These are phyloP conservation scores for Piliocolobus tephrosceles DNA, from an alignment of 2,113 vertebrate species.

Conservation along the genomic window DNA sequence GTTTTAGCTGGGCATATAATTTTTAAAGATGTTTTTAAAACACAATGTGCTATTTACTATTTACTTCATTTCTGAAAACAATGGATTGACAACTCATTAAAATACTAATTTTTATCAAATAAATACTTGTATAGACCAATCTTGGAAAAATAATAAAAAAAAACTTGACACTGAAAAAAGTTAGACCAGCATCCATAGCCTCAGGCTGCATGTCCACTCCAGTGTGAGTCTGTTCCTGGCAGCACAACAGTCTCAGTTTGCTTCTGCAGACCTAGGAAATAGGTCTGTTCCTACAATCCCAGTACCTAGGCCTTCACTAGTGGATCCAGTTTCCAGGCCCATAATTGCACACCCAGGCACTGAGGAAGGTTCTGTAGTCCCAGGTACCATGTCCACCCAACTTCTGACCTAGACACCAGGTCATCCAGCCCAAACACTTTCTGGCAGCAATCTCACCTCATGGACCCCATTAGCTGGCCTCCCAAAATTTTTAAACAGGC, in stretches of 20 bases:
- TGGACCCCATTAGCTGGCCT: no score
- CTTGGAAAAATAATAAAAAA: background rate
- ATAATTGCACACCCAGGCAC: accelerated
- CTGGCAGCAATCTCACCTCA: background rate
- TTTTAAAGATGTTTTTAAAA: background rate
- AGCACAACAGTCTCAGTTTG: no score
- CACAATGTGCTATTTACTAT: background rate
- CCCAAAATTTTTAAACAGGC: background rate
- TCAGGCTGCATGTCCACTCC: background rate
- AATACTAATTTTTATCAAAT: background rate
- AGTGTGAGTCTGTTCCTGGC: no score
- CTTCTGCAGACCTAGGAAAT: background rate
- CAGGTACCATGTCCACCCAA: no score
- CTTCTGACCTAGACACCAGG: background rate
- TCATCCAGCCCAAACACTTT: no score
- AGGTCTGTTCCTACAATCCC: background rate
- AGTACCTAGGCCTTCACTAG: background rate
- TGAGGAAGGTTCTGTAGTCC: background rate
- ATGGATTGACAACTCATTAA: background rate
- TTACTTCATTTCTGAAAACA: background rate
- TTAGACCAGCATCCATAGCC: no score
- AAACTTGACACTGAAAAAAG: background rate
- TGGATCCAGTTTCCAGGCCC: background rate
- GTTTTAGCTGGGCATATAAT: background rate
- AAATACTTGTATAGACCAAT: background rate